Percentiles rank a stretch among this genome's conserved stretches.
Conservation (phyloP, 2,888 invertebrate genomes). For the Nephrotoma flavescens region DNA sequence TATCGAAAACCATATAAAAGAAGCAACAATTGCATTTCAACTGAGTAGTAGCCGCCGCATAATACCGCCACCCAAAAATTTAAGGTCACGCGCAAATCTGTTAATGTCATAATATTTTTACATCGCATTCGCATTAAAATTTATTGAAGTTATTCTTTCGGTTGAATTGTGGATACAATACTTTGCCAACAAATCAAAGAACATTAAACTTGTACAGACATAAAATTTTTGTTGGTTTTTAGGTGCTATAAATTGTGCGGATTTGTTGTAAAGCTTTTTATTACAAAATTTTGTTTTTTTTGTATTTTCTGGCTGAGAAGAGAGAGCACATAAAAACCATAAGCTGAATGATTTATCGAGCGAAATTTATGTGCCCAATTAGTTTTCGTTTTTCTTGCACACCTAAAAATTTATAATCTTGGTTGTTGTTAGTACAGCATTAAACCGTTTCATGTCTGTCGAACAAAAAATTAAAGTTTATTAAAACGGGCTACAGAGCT, state of each 20-base stretch:
- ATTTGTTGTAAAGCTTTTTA: not conserved
- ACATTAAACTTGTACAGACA: not conserved
- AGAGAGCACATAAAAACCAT: not conserved
- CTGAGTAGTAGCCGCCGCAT: not conserved
- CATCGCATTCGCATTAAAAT: not conserved
- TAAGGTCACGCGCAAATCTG: not conserved
- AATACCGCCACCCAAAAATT: not conserved
- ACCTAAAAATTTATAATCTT: not conserved
- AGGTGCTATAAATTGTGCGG: not conserved
- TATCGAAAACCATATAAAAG: not conserved
- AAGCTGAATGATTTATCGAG: not conserved
- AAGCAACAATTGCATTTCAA: not conserved
- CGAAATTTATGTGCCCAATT: not conserved
- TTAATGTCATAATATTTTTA: not conserved
- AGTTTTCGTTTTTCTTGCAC: not conserved
- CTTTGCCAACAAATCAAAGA: not conserved
- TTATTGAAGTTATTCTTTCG: not conserved
- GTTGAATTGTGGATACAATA: not conserved
- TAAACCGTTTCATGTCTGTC: not conserved
- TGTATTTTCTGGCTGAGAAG: not conserved
- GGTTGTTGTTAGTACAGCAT: not conserved
- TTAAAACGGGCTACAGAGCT: not conserved
- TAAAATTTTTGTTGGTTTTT: not conserved
- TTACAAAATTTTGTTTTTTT: not conserved
- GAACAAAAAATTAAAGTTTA: not conserved